Conservation (phyloP, 2,113 vertebrate genomes). For the Oriolus oriolus region DNA sequence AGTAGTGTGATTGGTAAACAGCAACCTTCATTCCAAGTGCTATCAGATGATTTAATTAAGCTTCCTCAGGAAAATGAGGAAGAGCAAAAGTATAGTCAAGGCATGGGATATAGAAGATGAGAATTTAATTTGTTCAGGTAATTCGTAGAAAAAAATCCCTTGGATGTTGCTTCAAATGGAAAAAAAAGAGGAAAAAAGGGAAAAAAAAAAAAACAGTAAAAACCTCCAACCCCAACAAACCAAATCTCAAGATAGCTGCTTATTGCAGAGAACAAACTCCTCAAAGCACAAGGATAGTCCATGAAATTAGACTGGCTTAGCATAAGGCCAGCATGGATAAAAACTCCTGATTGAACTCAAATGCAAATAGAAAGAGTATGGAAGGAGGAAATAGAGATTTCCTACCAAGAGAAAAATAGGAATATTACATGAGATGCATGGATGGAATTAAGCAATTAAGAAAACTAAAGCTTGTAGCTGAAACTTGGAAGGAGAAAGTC, state of each 20-base stretch:
- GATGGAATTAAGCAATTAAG: not conserved
- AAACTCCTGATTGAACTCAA: not conserved
- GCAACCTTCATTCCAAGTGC: not conserved
- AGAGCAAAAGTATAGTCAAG: not conserved
- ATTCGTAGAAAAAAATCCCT: not conserved
- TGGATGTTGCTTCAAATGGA: accelerated
- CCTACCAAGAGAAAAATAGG: not conserved
- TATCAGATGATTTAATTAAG: not conserved
- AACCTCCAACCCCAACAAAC: not conserved
- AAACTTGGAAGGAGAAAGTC: not conserved
- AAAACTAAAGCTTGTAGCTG: not conserved
- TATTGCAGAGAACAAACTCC: not conserved
- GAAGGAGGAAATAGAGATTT: not conserved
- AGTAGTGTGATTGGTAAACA: not conserved
- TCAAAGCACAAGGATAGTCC: not conserved
- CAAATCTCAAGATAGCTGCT: not conserved
- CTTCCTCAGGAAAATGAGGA: not conserved
- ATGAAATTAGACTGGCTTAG: not conserved
- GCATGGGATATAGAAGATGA: not conserved
- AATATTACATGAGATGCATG: not conserved
- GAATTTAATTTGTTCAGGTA: not conserved
- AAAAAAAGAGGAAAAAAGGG: not conserved
- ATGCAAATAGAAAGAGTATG: not conserved
- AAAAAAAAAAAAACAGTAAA: accelerated
- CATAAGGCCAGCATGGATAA: not conserved